Conservation (phyloP, 2,888 invertebrate species). For the Argyresthia goedartella region DNA sequence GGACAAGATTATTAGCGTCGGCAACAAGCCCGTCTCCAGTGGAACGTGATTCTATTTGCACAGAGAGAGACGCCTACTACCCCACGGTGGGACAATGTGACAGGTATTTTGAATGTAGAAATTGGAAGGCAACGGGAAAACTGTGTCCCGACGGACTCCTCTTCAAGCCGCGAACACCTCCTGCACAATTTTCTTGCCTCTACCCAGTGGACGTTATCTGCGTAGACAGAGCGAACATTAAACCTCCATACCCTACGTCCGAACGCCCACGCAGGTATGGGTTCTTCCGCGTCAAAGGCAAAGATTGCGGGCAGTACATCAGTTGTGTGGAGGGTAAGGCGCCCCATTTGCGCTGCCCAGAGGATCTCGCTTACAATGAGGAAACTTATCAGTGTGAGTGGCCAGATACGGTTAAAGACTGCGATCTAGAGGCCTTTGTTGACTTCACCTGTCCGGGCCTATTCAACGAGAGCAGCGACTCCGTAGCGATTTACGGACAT, state of each 20-base stretch:
- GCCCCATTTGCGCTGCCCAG: conserved; percentile 76
- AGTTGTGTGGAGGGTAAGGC: conserved; percentile 71
- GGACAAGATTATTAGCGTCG: conserved; percentile 5
- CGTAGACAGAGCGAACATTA: conserved; percentile 53
- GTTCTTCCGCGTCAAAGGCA: conserved; percentile 49
- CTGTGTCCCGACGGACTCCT: conserved; percentile 79
- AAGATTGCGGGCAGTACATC: conserved; percentile 69
- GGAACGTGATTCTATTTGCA: conserved; percentile 46
- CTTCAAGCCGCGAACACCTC: conserved; percentile 72
- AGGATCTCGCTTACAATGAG: conserved; percentile 77
- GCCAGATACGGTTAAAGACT: conserved; percentile 79
- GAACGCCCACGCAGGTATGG: conserved; percentile 82
- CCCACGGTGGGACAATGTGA: conserved; percentile 73
- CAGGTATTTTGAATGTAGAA: conserved; percentile 71
- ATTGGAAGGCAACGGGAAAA: conserved; percentile 75
- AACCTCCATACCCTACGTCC: conserved; percentile 72
- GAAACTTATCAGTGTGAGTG: conserved; percentile 78
- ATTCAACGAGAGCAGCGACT: neutral
- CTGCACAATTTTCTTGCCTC: conserved; percentile 69
- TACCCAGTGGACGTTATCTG: conserved; percentile 82
- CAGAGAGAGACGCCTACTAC: conserved; percentile 72
- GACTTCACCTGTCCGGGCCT: conserved; percentile 2
- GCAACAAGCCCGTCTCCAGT: conserved; percentile 13
- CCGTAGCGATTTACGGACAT: neutral
- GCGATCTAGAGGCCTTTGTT: conserved; percentile 73